Conservation (phyloP, 1,140 invertebrate species). For the Drosophila takahashii region DNA sequence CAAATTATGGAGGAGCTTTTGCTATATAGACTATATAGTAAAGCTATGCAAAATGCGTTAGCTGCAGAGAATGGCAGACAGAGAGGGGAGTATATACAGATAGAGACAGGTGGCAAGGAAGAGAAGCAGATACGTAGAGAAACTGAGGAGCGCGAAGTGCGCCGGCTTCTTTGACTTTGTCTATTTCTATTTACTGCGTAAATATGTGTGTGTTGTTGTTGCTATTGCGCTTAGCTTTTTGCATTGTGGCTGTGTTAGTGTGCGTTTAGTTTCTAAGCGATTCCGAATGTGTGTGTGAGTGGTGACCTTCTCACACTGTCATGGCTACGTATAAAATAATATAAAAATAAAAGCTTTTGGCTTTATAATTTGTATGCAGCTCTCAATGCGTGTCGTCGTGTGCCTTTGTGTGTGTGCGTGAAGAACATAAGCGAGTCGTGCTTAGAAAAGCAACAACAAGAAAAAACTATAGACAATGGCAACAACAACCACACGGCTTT, state of each 20-base stretch:
- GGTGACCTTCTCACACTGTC: slow-evolving; percentile 84
- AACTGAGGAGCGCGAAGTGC: slow-evolving; percentile 32
- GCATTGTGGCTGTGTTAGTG: slow-evolving; percentile 44
- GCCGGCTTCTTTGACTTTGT: slow-evolving; percentile 77
- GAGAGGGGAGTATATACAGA: slow-evolving; percentile 15
- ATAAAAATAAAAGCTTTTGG: slow-evolving; percentile 80
- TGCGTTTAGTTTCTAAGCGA: slow-evolving; percentile 24
- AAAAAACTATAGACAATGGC: slow-evolving; percentile 16
- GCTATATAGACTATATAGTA: slow-evolving; percentile 16
- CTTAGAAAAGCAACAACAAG: slow-evolving; percentile 52
- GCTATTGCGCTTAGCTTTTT: slow-evolving; percentile 55
- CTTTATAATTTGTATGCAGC: slow-evolving; percentile 81
- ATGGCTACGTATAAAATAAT: slow-evolving; percentile 80
- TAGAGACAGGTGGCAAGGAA: slow-evolving; percentile 29
- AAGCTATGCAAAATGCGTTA: slow-evolving; percentile 69
- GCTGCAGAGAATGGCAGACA: slow-evolving; percentile 36
- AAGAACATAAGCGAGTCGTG: slow-evolving; percentile 78
- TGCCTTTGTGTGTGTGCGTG: slow-evolving; percentile 52
- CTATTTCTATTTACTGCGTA: slow-evolving; percentile 67
- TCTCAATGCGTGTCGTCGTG: slow-evolving; percentile 57
- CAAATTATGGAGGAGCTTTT: slow-evolving; percentile 49
- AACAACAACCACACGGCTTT: slow-evolving; percentile 59
- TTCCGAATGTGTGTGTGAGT: slow-evolving; percentile 20
- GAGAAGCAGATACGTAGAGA: slow-evolving; percentile 2
- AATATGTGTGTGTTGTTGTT: slow-evolving; percentile 52